Percentiles rank a stretch among this genome's conserved stretches.
These are phyloP conservation scores for Bovichtus variegatus DNA, from an alignment of 2,797 vertebrate species.

Conservation along the genomic window DNA sequence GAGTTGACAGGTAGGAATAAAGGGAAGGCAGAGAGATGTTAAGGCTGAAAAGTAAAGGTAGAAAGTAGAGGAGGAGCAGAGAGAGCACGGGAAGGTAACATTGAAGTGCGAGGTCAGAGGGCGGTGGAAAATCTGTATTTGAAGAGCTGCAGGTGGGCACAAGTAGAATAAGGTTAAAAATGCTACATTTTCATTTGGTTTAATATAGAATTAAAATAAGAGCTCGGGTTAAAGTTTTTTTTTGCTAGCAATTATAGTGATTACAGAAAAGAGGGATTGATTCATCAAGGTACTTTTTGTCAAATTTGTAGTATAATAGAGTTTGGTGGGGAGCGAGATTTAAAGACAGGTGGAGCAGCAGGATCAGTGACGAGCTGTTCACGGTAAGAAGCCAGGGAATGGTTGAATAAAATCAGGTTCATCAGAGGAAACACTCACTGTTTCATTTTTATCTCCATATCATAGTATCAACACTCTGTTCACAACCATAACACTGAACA, in stretches of 20 bases:
- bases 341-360: constrained; percentile 8
- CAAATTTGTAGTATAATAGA: constrained; percentile 14
- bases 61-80: constrained; percentile 3
- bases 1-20: constrained; percentile 19
- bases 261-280: constrained; percentile 35
- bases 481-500: constrained; percentile 46
- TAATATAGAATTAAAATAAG: constrained; percentile 22
- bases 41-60: not conserved
- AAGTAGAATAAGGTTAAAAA: constrained; percentile 24
- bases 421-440: constrained; percentile 24
- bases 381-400: not conserved
- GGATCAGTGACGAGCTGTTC: not conserved
- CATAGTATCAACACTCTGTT: constrained; percentile 44
- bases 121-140: constrained; percentile 32
- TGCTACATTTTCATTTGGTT: constrained; percentile 10
- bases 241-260: constrained; percentile 37
- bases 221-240: constrained; percentile 1
- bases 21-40: not conserved
- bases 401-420: constrained; percentile 10
- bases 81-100: constrained; percentile 11
- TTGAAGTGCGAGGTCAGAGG: constrained; percentile 35
- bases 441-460: constrained; percentile 50
- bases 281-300: constrained; percentile 35
- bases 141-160: constrained; percentile 24
- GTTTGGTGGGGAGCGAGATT: not conserved